Evolutionary conservation across 2,113 vertebrate species (phyloP), one percentile per base, ranked within the genome.

Genomic region (Melanotaenia duboulayi): DNA sequence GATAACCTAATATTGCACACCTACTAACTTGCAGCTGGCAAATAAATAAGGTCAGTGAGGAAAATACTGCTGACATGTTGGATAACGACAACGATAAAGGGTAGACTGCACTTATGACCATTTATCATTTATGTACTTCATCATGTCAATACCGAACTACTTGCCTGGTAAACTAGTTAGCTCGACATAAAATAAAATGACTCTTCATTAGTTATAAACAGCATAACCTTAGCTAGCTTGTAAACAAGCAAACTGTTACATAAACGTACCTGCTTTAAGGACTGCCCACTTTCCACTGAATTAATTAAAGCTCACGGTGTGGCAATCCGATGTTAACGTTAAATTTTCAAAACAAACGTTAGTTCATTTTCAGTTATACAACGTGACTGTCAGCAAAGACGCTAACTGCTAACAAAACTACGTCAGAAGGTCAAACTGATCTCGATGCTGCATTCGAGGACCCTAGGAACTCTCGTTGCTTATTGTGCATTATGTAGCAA

Each of bases 211-310:
- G 9, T 35, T 20, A 35, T 6, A 35, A 35, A 9, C 8, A 9
- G 8, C 32, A 35, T 7, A 35, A 28, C 32, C 32, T 28, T 35
- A 35, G 32, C 32, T 35, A 35, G 32, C 20, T 17, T 3, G 19
- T 48, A 22, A 23, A 66, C 23, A 17, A 37, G 10, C 39, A 11
- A 32, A 10, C 50, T 28, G 7, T 5, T 7, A 19, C 11, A 28
- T 49, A 4, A 50, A 63, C 62, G 0, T 64, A 78, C 83, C 66
- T 67, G 46, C 16, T 35, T 54, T 28, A n/a, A 48, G 2, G 42
- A 17, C 10, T 4, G 9, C 4, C 2, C 40, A 20, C 19, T 11
- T 2, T 19, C 4, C 16, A 1, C 13, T 2, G 32, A 22, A 22
- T 0, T 4, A 24, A 12, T 6, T 7, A 20, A 20, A 17, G 39